Evolutionary conservation across 2,113 vertebrate genomes (phyloP), one percentile per base, ranked within the genome.

Genomic region (Sterrhoptilus dennistouni): DNA sequence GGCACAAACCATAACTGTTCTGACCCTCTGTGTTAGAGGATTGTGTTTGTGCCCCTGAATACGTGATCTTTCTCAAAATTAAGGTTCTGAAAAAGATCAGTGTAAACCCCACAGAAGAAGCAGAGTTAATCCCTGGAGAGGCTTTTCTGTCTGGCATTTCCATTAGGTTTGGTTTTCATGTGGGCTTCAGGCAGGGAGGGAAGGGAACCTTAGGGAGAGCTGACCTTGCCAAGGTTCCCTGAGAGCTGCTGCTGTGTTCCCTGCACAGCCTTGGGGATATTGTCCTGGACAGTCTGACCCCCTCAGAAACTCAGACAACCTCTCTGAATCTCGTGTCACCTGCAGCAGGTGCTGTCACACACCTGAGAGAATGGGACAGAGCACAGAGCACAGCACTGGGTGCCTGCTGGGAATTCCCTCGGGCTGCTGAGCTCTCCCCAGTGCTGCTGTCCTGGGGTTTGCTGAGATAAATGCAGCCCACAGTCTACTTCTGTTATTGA

Each of bases 241-340:
- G 23, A 45, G 12, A 33, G 33, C 54, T 83, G 31, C 14, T 59
- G 6, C 9, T 63, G 8, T 3, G 18, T 16, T 78, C 31, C 61
- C 40, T 78, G 38, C 40, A 38, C 25, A 93, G 49, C 36, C 31
- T 74, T 63, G 23, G 25, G 28, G 21, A 44, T 24, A 2, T 8
- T 52, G 21, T 72, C 57, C 49, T 1, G 1, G 17, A 11, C 36
- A 40, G 5, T 18, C 47, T 29, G 53, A 10, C 16, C 27, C 25
- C 11, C 19, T n/a, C 24, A 15, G 61, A 57, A 66, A 3, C 19
- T 33, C 3, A 1, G 36, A 28, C 9, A 7, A 7, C 24, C 7
- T 38, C 20, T 47, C 42, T 65, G 50, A n/a, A 9, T 11, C 7
- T 5, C 2, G 0, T 8, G 14, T n/a, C n/a, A 66, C 7, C 22